Conservation (phyloP, 2,113 vertebrate genomes). For the Galemys pyrenaicus region DNA sequence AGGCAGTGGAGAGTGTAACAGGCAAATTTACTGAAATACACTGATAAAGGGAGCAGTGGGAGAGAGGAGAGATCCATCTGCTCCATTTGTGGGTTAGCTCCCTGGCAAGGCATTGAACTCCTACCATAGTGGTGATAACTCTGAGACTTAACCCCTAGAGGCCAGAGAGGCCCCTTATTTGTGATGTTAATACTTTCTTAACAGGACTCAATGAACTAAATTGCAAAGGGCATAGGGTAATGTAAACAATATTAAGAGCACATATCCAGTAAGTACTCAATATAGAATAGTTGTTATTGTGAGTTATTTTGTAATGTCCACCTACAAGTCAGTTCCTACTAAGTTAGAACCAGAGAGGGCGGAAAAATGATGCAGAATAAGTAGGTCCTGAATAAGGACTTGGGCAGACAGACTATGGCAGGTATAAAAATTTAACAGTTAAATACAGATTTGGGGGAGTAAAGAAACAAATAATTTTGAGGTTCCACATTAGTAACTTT, state of each 20-base stretch:
- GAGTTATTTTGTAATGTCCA: neutral
- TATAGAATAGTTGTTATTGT: neutral
- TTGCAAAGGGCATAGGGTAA: neutral
- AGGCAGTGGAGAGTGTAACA: no score
- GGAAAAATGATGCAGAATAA: neutral
- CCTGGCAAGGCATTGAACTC: no score
- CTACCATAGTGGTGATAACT: no score
- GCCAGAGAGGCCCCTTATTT: no score
- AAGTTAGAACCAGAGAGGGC: neutral
- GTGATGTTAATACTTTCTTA: no score
- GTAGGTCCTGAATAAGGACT: neutral
- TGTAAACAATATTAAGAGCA: neutral
- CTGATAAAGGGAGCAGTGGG: no score
- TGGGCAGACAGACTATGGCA: neutral
- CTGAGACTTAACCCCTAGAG: no score
- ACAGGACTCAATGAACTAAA: constrained; percentile 28
- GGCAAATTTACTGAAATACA: no score
- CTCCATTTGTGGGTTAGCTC: no score
- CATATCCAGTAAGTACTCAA: neutral
- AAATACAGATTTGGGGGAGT: neutral
- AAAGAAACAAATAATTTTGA: constrained; percentile 19
- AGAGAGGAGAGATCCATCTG: no score
- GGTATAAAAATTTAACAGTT: constrained; percentile 12
- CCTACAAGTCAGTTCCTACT: neutral
- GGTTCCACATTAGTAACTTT: neutral